phyloP scores from a whole-genome alignment of 2,113 vertebrate species.

The Chloroceryle aenea region DNA sequence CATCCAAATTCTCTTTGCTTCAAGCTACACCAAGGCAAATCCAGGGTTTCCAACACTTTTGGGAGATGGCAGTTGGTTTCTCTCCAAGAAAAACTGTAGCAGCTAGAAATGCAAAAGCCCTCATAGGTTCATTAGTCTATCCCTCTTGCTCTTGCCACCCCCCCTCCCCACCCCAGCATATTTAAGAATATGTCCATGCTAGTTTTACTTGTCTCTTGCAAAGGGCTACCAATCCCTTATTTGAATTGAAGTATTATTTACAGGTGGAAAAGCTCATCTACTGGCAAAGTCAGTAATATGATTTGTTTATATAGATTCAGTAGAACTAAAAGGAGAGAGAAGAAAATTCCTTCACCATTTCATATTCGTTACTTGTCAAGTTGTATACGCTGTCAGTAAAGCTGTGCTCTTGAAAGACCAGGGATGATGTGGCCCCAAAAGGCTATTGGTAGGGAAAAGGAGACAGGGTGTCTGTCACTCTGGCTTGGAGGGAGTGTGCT shows the following conservation, averaged over 20 bases:
- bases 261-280: background rate
- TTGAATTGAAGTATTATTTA: background rate
- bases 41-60: background rate
- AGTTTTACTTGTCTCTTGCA: background rate
- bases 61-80: background rate
- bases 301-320: conserved; percentile 1
- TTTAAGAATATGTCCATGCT: background rate
- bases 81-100: background rate
- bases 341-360: background rate
- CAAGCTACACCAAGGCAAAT: background rate
- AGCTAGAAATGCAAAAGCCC: background rate
- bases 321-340: background rate
- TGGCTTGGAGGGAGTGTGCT: background rate
- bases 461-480: background rate
- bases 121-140: background rate
- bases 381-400: background rate
- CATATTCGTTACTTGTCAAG: background rate
- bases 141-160: background rate
- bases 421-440: background rate
- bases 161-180: background rate
- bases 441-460: background rate
- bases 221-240: background rate
- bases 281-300: background rate
- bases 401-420: background rate
- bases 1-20: background rate